These are phyloP conservation scores for Trilocha varians DNA, from an alignment of 2,888 invertebrate species.

Conservation along the genomic window DNA sequence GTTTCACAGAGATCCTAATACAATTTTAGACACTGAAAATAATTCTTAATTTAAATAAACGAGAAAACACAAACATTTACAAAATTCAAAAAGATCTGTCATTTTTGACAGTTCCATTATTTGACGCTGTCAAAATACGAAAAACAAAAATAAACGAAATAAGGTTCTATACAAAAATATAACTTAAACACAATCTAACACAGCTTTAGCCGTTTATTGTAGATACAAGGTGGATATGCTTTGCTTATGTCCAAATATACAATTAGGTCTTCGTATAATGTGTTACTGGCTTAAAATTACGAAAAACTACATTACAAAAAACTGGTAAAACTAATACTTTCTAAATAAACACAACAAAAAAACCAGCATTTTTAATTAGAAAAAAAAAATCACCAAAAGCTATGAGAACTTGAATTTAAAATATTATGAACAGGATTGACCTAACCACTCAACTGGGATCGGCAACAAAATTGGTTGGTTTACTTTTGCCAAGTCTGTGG, in stretches of 20 bases:
- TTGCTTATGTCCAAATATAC: constrained; percentile 5
- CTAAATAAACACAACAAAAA: too few relatives aligned
- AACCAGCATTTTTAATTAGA: too few relatives aligned
- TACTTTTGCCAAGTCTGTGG: too few relatives aligned
- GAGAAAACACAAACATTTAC: background rate
- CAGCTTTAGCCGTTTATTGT: background rate
- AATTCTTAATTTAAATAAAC: background rate
- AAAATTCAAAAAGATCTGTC: background rate
- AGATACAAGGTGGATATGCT: constrained; percentile 2
- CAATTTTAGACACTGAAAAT: constrained; percentile 9
- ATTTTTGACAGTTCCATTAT: background rate
- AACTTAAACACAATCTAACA: constrained; percentile 1
- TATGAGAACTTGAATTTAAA: too few relatives aligned
- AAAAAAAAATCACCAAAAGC: too few relatives aligned
- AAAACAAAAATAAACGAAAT: background rate
- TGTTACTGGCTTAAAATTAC: too few relatives aligned
- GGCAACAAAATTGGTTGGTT: too few relatives aligned
- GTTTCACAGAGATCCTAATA: constrained; percentile 51
- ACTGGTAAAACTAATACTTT: constrained; percentile 8
- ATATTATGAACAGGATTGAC: too few relatives aligned
- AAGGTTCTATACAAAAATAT: constrained; percentile 1
- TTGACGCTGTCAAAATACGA: background rate
- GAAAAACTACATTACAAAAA: too few relatives aligned
- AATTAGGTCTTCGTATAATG: constrained; percentile 9
- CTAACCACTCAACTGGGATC: too few relatives aligned